Evolutionary conservation across 2,113 vertebrate species (phyloP).

Genomic region (Brachionichthys hirsutus): DNA sequence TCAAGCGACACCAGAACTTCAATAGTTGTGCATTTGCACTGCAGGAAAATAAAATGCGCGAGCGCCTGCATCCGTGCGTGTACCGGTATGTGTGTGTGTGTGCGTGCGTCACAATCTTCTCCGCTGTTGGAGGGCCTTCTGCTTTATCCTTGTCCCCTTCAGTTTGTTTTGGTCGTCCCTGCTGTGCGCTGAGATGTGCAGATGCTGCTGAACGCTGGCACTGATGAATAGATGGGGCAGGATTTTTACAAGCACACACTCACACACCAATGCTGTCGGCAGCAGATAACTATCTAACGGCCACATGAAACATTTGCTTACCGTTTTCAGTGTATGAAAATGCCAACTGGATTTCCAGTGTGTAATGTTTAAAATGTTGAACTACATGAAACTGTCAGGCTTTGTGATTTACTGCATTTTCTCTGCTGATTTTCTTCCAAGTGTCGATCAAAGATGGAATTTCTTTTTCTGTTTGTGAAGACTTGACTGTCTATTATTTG

Average conservation of each 20-base stretch:
- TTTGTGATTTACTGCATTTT: neutral
- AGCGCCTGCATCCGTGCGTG: no score
- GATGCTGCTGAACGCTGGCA: conserved; percentile 14
- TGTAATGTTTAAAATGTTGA: neutral
- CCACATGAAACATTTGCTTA: no score
- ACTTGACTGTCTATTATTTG: neutral
- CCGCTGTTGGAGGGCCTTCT: neutral
- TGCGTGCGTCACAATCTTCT: neutral
- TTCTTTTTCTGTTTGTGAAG: neutral
- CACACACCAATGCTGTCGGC: no score
- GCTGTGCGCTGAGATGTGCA: conserved; percentile 29
- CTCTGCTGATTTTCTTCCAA: neutral
- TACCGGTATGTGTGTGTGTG: neutral
- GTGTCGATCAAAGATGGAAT: neutral
- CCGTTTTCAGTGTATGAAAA: no score
- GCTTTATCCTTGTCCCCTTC: conserved; percentile 25
- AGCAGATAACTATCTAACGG: no score
- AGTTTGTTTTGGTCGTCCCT: conserved; percentile 16
- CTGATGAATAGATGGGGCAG: conserved; percentile 30
- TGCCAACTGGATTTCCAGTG: no score
- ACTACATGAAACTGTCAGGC: neutral
- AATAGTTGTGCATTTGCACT: neutral
- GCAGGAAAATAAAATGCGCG: neutral
- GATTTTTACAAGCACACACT: conserved; percentile 1
- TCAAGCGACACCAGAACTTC: neutral